A percentile compares a stretch with the other conserved stretches of the same genome.
Conservation (phyloP, 1,140 invertebrate species). For the Goniozus legneri region DNA sequence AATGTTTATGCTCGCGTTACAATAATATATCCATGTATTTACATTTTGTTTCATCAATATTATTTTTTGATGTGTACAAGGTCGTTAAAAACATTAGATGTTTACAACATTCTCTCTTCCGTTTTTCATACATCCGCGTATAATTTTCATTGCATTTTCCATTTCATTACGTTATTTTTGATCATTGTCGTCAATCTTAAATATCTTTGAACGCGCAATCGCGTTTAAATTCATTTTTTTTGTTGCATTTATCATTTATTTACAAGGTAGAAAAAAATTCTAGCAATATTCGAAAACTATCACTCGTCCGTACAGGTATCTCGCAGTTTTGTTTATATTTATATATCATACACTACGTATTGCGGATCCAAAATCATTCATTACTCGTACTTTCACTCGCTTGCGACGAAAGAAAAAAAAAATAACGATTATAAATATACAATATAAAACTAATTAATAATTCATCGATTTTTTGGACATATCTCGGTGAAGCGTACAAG, state of each 20-base stretch:
- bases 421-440: no score
- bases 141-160: not conserved
- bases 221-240: slow-evolving; percentile 17
- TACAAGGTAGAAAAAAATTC: slow-evolving; percentile 39
- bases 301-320: no score
- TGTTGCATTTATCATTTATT: slow-evolving; percentile 26
- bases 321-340: no score
- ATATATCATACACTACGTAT: no score
- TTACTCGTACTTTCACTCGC: no score
- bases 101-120: slow-evolving; percentile 30
- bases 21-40: slow-evolving; percentile 48
- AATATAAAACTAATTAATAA: no score
- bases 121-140: slow-evolving; percentile 22
- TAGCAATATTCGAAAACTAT: slow-evolving; percentile 22
- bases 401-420: no score
- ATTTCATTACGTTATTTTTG: slow-evolving; percentile 1
- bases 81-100: slow-evolving; percentile 50
- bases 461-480: no score
- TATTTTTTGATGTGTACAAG: slow-evolving; percentile 47
- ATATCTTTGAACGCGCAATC: slow-evolving; percentile 28
- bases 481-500: no score
- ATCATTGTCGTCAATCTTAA: slow-evolving; percentile 12
- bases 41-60: no score
- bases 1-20: slow-evolving; percentile 49
- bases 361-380: no score